phyloP scores from a whole-genome alignment of 2,113 vertebrate genomes.

The Pholis gunnellus region DNA sequence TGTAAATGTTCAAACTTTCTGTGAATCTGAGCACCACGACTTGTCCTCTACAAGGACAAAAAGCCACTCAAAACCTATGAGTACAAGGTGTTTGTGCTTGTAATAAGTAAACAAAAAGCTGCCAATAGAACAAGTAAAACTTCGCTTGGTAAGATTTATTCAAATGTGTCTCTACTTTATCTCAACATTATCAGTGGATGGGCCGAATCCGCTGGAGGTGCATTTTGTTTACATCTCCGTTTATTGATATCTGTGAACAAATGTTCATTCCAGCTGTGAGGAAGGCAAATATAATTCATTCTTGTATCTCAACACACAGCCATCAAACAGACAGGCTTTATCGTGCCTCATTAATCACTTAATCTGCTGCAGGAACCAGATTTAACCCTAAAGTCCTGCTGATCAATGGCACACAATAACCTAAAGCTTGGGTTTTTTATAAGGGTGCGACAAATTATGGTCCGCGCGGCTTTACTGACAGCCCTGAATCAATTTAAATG shows the following conservation, averaged over 20 bases:
- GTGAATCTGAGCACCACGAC: neutral
- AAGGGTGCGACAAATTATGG: neutral
- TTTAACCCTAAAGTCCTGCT: constrained; percentile 5
- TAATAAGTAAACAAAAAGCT: too few relatives aligned
- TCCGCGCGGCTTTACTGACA: constrained; percentile 11
- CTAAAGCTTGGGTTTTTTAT: constrained; percentile 21
- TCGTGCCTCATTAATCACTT: constrained; percentile 55
- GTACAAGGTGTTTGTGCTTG: too few relatives aligned
- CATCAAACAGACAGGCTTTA: constrained; percentile 43
- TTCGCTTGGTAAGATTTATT: neutral
- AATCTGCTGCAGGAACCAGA: constrained; percentile 40
- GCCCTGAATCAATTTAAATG: neutral
- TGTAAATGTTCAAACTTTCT: neutral
- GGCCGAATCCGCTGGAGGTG: neutral
- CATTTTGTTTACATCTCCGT: neutral
- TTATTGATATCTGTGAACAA: constrained; percentile 27
- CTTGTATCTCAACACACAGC: constrained; percentile 32
- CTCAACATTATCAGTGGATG: neutral
- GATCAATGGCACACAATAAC: constrained; percentile 33
- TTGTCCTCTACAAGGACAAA: too few relatives aligned
- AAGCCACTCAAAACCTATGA: too few relatives aligned
- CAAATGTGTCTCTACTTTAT: constrained; percentile 10
- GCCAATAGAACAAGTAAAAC: neutral
- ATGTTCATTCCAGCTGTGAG: constrained; percentile 31
- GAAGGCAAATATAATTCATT: constrained; percentile 32